A percentile compares a stretch with the other conserved stretches of the same genome.
phyloP scores from a whole-genome alignment of 2,797 vertebrate species.

The Poeciliopsis paucimaculata region DNA sequence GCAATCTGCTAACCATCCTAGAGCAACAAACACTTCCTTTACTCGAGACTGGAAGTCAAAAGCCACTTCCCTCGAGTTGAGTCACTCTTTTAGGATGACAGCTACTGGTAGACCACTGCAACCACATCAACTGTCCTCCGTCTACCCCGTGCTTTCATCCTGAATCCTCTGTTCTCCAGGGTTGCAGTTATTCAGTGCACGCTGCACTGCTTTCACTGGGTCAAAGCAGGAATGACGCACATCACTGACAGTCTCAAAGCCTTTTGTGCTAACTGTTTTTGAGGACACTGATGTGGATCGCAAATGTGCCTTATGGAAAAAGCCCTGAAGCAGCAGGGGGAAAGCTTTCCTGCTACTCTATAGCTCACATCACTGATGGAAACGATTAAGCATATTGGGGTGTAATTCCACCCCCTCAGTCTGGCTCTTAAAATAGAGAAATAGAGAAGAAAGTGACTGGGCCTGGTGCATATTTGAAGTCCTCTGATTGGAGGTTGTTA shows the following conservation, averaged over 20 bases:
- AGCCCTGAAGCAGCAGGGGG: slow-evolving; percentile 35
- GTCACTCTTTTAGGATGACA: slow-evolving; percentile 61
- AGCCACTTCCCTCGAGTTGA: slow-evolving; percentile 61
- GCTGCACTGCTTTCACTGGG: slow-evolving; percentile 1
- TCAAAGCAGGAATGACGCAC: slow-evolving; percentile 57
- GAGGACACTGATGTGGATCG: slow-evolving; percentile 53
- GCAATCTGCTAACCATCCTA: slow-evolving; percentile 36
- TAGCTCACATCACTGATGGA: slow-evolving; percentile 77
- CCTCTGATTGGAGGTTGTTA: slow-evolving; percentile 78
- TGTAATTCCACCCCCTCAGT: slow-evolving; percentile 77
- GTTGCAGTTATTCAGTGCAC: slow-evolving; percentile 37
- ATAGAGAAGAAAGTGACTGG: slow-evolving; percentile 47
- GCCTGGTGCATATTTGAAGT: slow-evolving; percentile 72
- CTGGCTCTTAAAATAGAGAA: slow-evolving; percentile 74
- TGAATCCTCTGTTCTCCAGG: slow-evolving; percentile 33
- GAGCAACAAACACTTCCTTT: slow-evolving; percentile 52
- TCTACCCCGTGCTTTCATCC: slow-evolving; percentile 40
- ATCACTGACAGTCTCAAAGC: slow-evolving; percentile 57
- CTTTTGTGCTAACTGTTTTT: slow-evolving; percentile 37
- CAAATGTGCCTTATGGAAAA: slow-evolving; percentile 64
- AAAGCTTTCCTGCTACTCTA: slow-evolving; percentile 33
- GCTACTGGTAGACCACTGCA: slow-evolving; percentile 57
- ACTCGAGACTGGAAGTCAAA: slow-evolving; percentile 41
- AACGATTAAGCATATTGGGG: slow-evolving; percentile 80
- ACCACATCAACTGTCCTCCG: slow-evolving; percentile 66